Evolutionary conservation across 2,113 vertebrate species (phyloP).

Genomic region (Egretta garzetta): DNA sequence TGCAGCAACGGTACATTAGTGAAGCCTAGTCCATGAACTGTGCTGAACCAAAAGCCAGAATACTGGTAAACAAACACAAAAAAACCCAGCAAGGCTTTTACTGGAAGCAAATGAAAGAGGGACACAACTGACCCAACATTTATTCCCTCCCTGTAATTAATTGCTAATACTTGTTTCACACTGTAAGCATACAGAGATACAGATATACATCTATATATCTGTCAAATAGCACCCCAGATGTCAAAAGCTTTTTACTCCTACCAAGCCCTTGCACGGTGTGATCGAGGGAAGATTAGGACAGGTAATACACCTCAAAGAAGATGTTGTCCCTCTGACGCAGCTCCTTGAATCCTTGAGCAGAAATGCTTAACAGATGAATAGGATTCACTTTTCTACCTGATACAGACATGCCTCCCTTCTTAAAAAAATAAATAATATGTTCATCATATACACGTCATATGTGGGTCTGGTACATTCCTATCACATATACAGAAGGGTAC

Average conservation of each 20-base stretch:
- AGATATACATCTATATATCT: background rate
- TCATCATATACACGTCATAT: background rate
- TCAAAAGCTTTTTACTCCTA: background rate
- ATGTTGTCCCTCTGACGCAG: background rate
- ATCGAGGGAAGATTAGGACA: background rate
- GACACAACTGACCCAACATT: background rate
- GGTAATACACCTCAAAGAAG: background rate
- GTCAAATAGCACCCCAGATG: background rate
- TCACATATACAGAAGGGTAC: background rate
- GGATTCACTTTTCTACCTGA: background rate
- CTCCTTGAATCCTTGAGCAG: background rate
- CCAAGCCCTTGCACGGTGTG: background rate
- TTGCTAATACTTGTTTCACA: background rate
- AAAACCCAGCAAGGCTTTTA: background rate
- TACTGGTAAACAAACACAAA: slow-evolving; percentile 28
- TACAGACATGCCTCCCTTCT: fast-evolving
- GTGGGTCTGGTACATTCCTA: background rate
- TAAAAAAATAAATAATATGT: background rate
- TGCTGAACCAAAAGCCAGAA: slow-evolving; percentile 7
- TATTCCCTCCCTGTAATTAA: background rate
- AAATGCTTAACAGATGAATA: background rate
- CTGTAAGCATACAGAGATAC: background rate
- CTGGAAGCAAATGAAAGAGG: slow-evolving; percentile 39
- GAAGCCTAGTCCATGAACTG: slow-evolving; percentile 9
- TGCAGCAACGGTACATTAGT: background rate